phyloP scores from a whole-genome alignment of 2,113 vertebrate species.

The Furnarius figulus region DNA sequence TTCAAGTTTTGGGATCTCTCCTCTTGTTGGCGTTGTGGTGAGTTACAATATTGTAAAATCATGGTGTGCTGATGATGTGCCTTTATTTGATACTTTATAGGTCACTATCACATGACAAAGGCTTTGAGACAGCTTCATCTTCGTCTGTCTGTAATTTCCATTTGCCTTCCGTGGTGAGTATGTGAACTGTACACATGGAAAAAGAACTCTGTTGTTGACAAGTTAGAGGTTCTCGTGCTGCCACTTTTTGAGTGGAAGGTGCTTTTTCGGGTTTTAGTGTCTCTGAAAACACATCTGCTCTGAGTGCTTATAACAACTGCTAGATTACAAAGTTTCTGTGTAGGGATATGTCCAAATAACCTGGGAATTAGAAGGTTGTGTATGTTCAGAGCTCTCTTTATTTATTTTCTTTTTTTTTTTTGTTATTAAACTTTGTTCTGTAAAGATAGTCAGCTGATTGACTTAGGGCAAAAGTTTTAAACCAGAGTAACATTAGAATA shows the following conservation, averaged over 20 bases:
- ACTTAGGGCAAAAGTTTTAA: not conserved
- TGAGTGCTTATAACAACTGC: not conserved
- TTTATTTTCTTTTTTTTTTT: not conserved
- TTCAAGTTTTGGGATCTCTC: constrained; percentile 28
- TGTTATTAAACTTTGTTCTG: not conserved
- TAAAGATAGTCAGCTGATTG: not conserved
- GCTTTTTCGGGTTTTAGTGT: not conserved
- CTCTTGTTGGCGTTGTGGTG: not conserved
- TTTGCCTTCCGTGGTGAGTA: constrained; percentile 92
- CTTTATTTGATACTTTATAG: constrained; percentile 93
- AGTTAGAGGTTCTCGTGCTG: not conserved
- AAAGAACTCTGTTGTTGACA: not conserved
- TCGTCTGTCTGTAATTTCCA: constrained; percentile 87
- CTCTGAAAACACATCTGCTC: constrained; percentile 1
- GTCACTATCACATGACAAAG: constrained; percentile 94
- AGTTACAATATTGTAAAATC: constrained; percentile 45
- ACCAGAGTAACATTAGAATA: not conserved
- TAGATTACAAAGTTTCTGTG: not conserved
- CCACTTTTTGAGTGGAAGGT: not conserved
- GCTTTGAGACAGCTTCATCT: constrained; percentile 87
- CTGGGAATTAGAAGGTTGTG: not conserved
- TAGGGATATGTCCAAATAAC: not conserved
- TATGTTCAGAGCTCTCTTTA: not conserved
- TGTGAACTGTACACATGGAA: constrained; percentile 68
- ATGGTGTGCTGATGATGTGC: constrained; percentile 81